phyloP scores from a whole-genome alignment of 2,113 vertebrate species.

The Chlorodrepanis virens region DNA sequence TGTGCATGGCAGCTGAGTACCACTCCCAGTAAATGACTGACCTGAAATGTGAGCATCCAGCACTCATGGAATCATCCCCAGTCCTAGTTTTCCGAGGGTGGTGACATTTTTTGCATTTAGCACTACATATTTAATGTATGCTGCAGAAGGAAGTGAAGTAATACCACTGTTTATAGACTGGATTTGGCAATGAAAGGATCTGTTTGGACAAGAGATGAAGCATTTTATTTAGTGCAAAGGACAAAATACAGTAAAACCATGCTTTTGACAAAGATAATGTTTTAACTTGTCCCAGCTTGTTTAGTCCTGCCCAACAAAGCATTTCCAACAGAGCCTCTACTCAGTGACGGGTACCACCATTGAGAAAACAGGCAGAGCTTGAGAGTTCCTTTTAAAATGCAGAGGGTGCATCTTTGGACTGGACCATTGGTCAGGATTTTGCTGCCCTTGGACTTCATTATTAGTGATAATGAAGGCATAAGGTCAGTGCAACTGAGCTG shows the following conservation, averaged over 20 bases:
- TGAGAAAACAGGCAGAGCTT: not conserved
- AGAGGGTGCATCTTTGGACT: not conserved
- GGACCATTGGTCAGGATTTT: not conserved
- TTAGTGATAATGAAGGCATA: constrained; percentile 4
- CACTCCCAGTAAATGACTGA: not conserved
- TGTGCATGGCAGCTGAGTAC: not conserved
- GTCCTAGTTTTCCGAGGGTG: not conserved
- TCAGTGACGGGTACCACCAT: not conserved
- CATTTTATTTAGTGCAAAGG: not conserved
- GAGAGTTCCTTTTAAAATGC: not conserved
- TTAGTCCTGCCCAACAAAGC: not conserved
- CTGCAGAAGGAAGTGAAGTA: not conserved
- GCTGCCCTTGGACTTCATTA: not conserved
- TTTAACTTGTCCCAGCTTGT: not conserved
- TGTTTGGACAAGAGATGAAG: not conserved
- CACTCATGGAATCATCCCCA: not conserved
- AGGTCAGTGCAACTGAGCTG: not conserved
- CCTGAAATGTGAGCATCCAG: not conserved
- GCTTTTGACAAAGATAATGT: not conserved
- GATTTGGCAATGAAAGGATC: not conserved
- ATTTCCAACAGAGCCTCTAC: not conserved
- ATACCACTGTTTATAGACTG: not conserved
- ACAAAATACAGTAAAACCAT: not conserved
- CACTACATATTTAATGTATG: not conserved
- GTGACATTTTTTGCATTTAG: not conserved